Percentiles rank a stretch among this genome's conserved stretches.
These are phyloP conservation scores for Pluvianellus socialis DNA, from an alignment of 2,113 vertebrate genomes.

Conservation along the genomic window DNA sequence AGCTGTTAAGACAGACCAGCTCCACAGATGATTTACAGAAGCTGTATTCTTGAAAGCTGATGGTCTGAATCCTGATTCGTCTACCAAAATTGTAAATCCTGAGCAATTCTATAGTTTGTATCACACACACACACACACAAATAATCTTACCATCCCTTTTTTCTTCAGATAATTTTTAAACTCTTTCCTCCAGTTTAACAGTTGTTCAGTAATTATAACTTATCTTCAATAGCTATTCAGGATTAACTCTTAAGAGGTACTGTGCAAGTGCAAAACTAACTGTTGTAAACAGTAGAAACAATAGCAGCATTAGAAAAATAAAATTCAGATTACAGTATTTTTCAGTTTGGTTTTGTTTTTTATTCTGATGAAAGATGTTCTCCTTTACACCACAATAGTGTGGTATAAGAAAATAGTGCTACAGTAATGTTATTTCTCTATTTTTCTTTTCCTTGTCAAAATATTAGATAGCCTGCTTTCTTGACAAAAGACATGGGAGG, in stretches of 20 bases:
- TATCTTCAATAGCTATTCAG: not conserved
- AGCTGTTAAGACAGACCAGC: not conserved
- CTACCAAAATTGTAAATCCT: not conserved
- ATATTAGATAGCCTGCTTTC: not conserved
- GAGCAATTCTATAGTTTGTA: not conserved
- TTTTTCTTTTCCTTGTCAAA: not conserved
- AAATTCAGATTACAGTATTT: not conserved
- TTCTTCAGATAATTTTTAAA: not conserved
- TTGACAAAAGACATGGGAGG: not conserved
- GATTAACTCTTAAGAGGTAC: not conserved
- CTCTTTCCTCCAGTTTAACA: not conserved
- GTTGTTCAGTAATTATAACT: not conserved
- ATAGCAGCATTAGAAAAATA: not conserved
- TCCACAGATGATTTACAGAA: not conserved
- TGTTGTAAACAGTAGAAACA: not conserved
- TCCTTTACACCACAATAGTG: not conserved
- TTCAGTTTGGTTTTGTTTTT: not conserved
- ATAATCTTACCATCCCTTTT: not conserved
- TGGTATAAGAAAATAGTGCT: not conserved
- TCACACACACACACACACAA: not conserved
- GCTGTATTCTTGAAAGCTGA: not conserved
- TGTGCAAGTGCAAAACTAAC: not conserved
- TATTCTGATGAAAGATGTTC: not conserved
- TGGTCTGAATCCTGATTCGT: not conserved
- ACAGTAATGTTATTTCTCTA: not conserved